Evolutionary conservation across 2,888 invertebrate genomes (phyloP).

Genomic region (Gortyna flavago): DNA sequence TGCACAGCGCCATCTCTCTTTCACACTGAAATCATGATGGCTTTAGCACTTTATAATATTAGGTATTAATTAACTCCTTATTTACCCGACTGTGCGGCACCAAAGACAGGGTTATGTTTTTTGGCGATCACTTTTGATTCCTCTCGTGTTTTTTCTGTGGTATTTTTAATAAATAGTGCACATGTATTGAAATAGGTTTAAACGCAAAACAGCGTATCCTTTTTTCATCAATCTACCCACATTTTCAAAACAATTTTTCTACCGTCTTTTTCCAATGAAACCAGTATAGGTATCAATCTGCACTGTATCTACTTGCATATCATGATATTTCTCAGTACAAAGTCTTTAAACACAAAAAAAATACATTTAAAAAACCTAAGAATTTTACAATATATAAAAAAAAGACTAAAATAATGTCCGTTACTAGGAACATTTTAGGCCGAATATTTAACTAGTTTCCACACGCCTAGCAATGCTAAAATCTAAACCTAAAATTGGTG

Average conservation of each 20-base stretch:
- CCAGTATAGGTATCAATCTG: not conserved
- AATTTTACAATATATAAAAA: not conserved
- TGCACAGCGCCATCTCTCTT: too few species aligned
- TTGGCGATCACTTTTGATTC: not conserved
- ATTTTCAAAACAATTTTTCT: not conserved
- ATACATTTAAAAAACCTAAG: not conserved
- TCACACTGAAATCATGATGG: too few species aligned
- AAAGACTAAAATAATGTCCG: conserved; percentile 38
- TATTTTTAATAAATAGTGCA: not conserved
- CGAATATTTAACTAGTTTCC: conserved; percentile 53
- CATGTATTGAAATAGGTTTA: not conserved
- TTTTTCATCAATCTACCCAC: not conserved
- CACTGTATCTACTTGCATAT: not conserved
- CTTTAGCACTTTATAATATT: too few species aligned
- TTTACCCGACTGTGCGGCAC: not conserved
- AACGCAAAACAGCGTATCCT: not conserved
- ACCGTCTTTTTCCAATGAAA: conserved; percentile 5
- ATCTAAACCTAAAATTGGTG: conserved; percentile 48
- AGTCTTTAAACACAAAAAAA: conserved; percentile 7
- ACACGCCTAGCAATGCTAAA: conserved; percentile 59
- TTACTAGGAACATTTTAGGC: conserved; percentile 62
- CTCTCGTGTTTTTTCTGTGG: not conserved
- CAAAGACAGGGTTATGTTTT: not conserved
- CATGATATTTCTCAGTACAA: conserved; percentile 9
- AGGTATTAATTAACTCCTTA: not conserved